A percentile compares a stretch with the other conserved stretches of the same genome.
Conservation (phyloP, 2,797 vertebrate species). For the Pseudotriccus pelzelni region DNA sequence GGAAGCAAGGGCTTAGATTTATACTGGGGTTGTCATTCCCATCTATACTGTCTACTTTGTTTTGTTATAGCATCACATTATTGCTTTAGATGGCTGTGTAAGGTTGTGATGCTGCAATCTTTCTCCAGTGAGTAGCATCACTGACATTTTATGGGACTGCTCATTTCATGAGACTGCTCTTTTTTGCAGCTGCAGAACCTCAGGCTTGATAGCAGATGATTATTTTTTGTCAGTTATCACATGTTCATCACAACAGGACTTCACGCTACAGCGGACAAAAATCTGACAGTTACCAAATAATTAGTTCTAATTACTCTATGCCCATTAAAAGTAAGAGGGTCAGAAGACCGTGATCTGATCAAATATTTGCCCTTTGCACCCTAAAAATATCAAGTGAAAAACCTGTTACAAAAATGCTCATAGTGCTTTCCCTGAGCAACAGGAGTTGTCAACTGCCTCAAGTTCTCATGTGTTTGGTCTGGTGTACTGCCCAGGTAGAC, state of each 20-base stretch:
- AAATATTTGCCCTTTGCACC: not conserved
- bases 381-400: not conserved
- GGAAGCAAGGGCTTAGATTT: not conserved
- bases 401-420: not conserved
- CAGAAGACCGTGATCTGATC: not conserved
- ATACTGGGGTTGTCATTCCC: not conserved
- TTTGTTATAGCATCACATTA: slow-evolving; percentile 49
- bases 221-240: slow-evolving; percentile 34
- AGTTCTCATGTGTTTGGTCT: not conserved
- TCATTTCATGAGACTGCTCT: slow-evolving; percentile 31
- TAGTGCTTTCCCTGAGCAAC: not conserved
- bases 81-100: slow-evolving; percentile 27
- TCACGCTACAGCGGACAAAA: not conserved
- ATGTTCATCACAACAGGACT: slow-evolving; percentile 28
- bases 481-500: not conserved
- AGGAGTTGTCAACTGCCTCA: not conserved
- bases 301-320: not conserved
- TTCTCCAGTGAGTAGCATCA: slow-evolving; percentile 36
- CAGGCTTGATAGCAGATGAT: slow-evolving; percentile 10
- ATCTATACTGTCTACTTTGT: slow-evolving; percentile 31
- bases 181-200: slow-evolving; percentile 31
- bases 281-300: not conserved
- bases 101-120: slow-evolving; percentile 47
- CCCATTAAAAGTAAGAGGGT: not conserved
- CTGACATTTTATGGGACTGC: slow-evolving; percentile 43